Evolutionary conservation across 2,888 invertebrate genomes (phyloP).

Genomic region (Cepaea hortensis): DNA sequence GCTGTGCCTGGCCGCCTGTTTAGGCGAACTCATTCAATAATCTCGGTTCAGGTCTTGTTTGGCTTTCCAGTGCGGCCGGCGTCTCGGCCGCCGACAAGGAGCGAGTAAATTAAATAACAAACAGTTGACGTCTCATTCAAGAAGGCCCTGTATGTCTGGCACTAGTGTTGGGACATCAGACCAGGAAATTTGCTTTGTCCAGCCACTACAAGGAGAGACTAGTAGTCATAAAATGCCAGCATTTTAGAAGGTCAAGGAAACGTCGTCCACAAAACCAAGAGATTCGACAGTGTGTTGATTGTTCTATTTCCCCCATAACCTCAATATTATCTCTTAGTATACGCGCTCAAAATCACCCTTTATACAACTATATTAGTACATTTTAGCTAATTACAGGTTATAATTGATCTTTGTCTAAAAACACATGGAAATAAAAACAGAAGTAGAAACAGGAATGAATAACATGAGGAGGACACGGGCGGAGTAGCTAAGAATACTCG

Average conservation of each 20-base stretch:
- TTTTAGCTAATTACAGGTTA: too few relatives aligned
- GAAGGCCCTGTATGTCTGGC: background rate
- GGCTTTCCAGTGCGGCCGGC: background rate
- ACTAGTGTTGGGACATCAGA: background rate
- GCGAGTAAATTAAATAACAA: conserved; percentile 20
- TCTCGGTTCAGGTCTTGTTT: conserved; percentile 7
- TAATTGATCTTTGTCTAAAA: too few relatives aligned
- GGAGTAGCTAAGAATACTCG: too few relatives aligned
- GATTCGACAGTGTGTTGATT: too few relatives aligned
- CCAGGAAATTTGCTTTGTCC: conserved; percentile 23
- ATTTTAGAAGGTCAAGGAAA: background rate
- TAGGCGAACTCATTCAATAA: conserved; percentile 7
- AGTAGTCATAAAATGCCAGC: background rate
- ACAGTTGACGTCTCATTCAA: background rate
- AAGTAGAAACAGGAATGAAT: too few relatives aligned
- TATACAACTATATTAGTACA: too few relatives aligned
- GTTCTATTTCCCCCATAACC: too few relatives aligned
- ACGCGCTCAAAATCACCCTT: too few relatives aligned
- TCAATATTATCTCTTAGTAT: too few relatives aligned
- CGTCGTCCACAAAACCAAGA: background rate
- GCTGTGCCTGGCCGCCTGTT: background rate
- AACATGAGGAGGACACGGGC: too few relatives aligned
- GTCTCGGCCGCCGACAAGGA: conserved; percentile 9
- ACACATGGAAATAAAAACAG: too few relatives aligned
- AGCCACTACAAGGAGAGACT: background rate